Percentiles rank a stretch among this genome's conserved stretches.
Evolutionary conservation across 2,113 vertebrate species (phyloP).

Genomic region (Podilymbus podiceps): DNA sequence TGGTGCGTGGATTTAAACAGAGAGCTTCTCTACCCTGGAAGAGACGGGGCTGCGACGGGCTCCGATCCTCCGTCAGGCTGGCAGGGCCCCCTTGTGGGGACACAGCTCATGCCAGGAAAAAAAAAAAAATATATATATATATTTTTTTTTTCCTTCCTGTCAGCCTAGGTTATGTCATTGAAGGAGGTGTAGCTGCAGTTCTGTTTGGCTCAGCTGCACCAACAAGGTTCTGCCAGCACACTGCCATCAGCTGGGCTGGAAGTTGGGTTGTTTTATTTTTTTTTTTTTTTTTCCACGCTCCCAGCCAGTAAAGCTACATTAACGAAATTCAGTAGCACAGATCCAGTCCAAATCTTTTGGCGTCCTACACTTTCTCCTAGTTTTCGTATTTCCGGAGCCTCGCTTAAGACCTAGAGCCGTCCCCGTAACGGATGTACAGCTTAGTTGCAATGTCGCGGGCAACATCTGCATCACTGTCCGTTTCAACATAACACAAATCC

Average conservation of each 20-base stretch:
- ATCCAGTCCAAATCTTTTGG: not conserved
- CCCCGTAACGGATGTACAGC: not conserved
- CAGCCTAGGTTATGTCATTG: slow-evolving; percentile 41
- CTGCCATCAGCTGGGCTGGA: not conserved
- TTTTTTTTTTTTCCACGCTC: not conserved
- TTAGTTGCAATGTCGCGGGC: not conserved
- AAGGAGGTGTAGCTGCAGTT: slow-evolving; percentile 42
- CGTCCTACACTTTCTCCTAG: not conserved
- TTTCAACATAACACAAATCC: accelerated
- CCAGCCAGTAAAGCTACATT: not conserved
- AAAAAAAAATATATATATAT: not conserved
- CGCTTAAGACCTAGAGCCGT: not conserved
- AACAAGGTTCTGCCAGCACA: not conserved
- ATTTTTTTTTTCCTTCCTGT: not conserved
- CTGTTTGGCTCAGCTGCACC: slow-evolving; percentile 33
- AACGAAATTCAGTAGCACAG: not conserved
- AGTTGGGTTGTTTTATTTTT: not conserved
- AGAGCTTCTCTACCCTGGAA: not conserved
- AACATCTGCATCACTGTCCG: not conserved
- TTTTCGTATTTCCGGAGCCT: not conserved
- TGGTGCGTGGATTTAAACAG: not conserved
- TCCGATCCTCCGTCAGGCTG: not conserved
- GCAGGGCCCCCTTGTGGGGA: slow-evolving; percentile 40
- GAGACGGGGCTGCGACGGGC: not conserved
- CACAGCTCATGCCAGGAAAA: not conserved